Conservation (phyloP, 1,140 invertebrate species). For the Vanessa atalanta region DNA sequence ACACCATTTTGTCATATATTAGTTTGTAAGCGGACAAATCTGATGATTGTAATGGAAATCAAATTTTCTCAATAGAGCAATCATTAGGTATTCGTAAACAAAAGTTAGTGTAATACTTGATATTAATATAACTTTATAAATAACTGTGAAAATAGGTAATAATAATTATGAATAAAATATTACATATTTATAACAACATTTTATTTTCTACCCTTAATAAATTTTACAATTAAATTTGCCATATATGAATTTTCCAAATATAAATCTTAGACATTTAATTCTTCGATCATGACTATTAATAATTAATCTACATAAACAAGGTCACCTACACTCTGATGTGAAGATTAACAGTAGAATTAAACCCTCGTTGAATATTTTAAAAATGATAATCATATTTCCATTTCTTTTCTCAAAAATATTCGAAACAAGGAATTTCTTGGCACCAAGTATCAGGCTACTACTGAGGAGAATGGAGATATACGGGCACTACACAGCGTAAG, state of each 20-base stretch:
- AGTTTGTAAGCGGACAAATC: conserved; percentile 74
- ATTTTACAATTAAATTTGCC: not conserved
- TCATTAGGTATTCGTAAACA: conserved; percentile 80
- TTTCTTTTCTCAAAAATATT: too few relatives aligned
- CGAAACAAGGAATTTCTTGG: too few relatives aligned
- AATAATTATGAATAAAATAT: conserved; percentile 82
- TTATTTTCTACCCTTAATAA: conserved; percentile 44
- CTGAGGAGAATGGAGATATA: too few relatives aligned
- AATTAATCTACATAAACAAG: too few relatives aligned
- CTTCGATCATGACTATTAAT: too few relatives aligned
- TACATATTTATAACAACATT: conserved; percentile 76
- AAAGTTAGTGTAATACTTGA: conserved; percentile 80
- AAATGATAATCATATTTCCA: too few relatives aligned
- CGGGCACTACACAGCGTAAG: too few relatives aligned
- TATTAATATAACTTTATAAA: conserved; percentile 83
- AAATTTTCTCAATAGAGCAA: conserved; percentile 81
- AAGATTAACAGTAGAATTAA: too few relatives aligned
- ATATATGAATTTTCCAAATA: not conserved
- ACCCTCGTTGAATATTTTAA: too few relatives aligned
- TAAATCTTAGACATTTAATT: too few relatives aligned
- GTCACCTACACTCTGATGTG: too few relatives aligned
- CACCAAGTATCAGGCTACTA: too few relatives aligned
- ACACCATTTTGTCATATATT: conserved; percentile 77
- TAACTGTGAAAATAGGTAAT: conserved; percentile 82
- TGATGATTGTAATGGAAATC: conserved; percentile 79